A percentile compares a stretch with the other conserved stretches of the same genome.
Conservation (phyloP, 2,888 invertebrate species). For the Drosophila colorata region DNA sequence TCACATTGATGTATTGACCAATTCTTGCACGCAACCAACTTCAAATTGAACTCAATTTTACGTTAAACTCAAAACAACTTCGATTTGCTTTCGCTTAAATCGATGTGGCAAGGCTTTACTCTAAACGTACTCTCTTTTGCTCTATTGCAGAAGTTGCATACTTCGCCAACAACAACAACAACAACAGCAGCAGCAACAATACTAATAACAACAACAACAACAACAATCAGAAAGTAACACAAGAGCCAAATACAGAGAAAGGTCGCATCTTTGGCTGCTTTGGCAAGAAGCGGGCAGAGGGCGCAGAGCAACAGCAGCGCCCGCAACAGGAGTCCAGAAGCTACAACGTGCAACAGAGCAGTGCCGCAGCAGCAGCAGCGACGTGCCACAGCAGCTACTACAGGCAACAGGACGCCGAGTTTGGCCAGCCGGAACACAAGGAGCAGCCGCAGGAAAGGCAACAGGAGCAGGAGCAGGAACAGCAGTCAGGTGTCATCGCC, state of each 20-base stretch:
- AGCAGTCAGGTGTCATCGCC: constrained; percentile 31
- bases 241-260: constrained; percentile 25
- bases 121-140: constrained; percentile 77
- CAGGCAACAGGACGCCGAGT: constrained; percentile 62
- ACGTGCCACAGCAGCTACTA: constrained; percentile 31
- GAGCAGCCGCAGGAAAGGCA: constrained; percentile 4
- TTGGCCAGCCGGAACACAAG: constrained; percentile 31
- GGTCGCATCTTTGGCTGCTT: constrained; percentile 58
- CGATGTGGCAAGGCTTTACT: constrained; percentile 66
- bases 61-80: not conserved
- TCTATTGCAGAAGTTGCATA: constrained; percentile 85
- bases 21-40: constrained; percentile 1
- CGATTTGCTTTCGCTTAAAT: constrained; percentile 5
- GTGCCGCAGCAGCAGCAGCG: constrained; percentile 24
- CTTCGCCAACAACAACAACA: constrained; percentile 78
- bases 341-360: constrained; percentile 70
- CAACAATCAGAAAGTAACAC: constrained; percentile 23
- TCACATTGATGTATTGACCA: constrained; percentile 2
- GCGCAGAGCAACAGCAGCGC: constrained; percentile 12
- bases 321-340: constrained; percentile 32
- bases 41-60: not conserved
- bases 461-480: constrained; percentile 5
- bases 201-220: constrained; percentile 48
- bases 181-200: constrained; percentile 42
- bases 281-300: constrained; percentile 35